Percentiles rank a stretch among this genome's conserved stretches.
These are phyloP conservation scores for Apistogramma diplotaenia DNA, from an alignment of 2,113 vertebrate species.

Conservation along the genomic window DNA sequence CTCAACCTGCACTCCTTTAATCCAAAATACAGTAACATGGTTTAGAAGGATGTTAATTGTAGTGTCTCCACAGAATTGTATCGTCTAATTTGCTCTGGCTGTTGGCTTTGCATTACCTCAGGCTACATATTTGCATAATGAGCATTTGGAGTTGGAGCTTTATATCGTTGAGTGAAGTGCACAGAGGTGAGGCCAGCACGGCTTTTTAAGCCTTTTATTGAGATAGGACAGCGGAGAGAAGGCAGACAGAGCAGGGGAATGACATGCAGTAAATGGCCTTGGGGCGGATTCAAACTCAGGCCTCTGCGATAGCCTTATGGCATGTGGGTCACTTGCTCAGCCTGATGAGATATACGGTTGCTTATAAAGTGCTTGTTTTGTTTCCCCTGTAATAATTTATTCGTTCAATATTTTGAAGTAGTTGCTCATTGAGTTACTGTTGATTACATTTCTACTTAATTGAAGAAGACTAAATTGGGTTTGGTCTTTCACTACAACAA, in stretches of 20 bases:
- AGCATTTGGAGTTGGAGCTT: conserved; percentile 60
- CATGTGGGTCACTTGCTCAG: neutral
- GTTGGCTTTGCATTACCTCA: conserved; percentile 72
- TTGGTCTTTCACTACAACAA: neutral
- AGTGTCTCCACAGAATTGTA: conserved; percentile 55
- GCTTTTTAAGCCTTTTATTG: neutral
- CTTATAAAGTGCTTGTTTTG: neutral
- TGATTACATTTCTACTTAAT: neutral
- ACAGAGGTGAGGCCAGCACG: conserved; percentile 36
- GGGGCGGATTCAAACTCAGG: too few relatives aligned
- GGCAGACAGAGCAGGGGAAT: too few relatives aligned
- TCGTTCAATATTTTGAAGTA: neutral
- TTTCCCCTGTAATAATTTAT: neutral
- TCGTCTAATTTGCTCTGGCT: conserved; percentile 70
- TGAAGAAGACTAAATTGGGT: neutral
- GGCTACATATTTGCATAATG: conserved; percentile 78
- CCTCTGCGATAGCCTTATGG: neutral
- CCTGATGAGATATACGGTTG: neutral
- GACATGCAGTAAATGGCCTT: too few relatives aligned
- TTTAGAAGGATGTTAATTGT: conserved; percentile 68
- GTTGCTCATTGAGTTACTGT: neutral
- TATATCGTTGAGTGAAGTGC: conserved; percentile 41
- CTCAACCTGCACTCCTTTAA: conserved; percentile 60
- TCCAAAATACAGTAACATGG: conserved; percentile 44
- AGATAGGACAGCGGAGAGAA: neutral